Percentiles rank a stretch among this genome's conserved stretches.
Conservation (phyloP, 2,113 vertebrate genomes). For the Poecile atricapillus region DNA sequence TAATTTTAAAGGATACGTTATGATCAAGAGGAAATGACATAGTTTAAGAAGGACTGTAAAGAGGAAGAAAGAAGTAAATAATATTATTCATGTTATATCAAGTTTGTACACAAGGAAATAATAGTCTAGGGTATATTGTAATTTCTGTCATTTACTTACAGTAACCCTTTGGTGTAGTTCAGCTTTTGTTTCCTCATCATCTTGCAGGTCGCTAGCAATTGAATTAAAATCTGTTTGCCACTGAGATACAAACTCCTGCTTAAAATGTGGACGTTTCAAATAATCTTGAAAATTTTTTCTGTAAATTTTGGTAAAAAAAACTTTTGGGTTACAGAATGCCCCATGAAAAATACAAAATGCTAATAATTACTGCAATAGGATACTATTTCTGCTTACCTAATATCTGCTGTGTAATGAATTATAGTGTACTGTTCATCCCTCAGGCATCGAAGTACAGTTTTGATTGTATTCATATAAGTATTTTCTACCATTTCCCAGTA, state of each 20-base stretch:
- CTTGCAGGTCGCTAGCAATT: slow-evolving; percentile 80
- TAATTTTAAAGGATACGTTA: neutral
- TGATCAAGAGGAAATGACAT: neutral
- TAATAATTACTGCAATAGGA: neutral
- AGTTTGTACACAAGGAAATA: neutral
- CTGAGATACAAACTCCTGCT: slow-evolving; percentile 84
- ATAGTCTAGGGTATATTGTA: neutral
- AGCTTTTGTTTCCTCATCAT: slow-evolving; percentile 87
- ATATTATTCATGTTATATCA: neutral
- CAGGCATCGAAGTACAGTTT: slow-evolving; percentile 81
- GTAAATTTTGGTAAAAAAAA: neutral
- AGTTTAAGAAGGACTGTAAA: neutral
- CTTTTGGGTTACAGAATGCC: neutral
- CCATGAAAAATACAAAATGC: neutral
- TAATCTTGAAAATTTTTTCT: slow-evolving; percentile 84
- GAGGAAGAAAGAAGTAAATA: neutral
- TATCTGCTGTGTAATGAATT: slow-evolving; percentile 75
- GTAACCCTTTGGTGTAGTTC: slow-evolving; percentile 88
- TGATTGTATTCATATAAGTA: slow-evolving; percentile 76
- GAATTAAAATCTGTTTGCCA: slow-evolving; percentile 90
- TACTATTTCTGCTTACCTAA: slow-evolving; percentile 72
- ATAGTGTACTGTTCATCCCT: slow-evolving; percentile 70
- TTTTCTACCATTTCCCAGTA: slow-evolving; percentile 84
- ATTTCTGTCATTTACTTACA: slow-evolving; percentile 69
- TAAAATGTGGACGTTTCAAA: slow-evolving; percentile 82